A percentile compares a stretch with the other conserved stretches of the same genome.
Conservation (phyloP, 1,140 invertebrate genomes). For the Elymnias hypermnestra region DNA sequence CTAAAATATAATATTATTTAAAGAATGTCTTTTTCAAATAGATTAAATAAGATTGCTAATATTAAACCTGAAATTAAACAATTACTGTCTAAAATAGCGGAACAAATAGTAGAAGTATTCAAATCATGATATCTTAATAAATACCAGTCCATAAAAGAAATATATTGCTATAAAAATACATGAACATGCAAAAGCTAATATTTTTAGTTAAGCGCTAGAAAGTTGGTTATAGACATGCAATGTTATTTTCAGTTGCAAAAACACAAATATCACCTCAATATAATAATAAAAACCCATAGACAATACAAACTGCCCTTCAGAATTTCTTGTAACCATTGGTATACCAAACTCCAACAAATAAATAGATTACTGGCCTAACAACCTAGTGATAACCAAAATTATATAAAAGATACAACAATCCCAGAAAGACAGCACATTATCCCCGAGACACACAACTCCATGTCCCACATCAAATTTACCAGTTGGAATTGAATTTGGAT, state of each 20-base stretch:
- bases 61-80: constrained; percentile 8
- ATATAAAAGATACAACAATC: not conserved
- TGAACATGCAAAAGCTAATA: constrained; percentile 19
- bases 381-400: not conserved
- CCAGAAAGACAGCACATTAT: constrained; percentile 18
- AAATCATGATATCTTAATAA: constrained; percentile 54
- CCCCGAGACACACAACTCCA: constrained; percentile 20
- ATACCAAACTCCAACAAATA: not conserved
- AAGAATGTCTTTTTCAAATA: too few relatives aligned
- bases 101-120: too few relatives aligned
- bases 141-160: constrained; percentile 2
- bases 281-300: not conserved
- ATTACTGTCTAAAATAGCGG: constrained; percentile 3
- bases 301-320: not conserved
- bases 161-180: constrained; percentile 3
- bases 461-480: constrained; percentile 40
- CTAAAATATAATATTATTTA: too few relatives aligned
- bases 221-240: constrained; percentile 7
- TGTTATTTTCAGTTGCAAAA: not conserved
- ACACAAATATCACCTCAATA: not conserved
- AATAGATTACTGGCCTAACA: not conserved
- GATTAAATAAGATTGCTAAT: too few relatives aligned
- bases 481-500: constrained; percentile 25
- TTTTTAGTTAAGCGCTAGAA: constrained; percentile 9
- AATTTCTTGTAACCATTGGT: not conserved